phyloP scores from a whole-genome alignment of 2,888 invertebrate species.

The Trichopoda pennipes region DNA sequence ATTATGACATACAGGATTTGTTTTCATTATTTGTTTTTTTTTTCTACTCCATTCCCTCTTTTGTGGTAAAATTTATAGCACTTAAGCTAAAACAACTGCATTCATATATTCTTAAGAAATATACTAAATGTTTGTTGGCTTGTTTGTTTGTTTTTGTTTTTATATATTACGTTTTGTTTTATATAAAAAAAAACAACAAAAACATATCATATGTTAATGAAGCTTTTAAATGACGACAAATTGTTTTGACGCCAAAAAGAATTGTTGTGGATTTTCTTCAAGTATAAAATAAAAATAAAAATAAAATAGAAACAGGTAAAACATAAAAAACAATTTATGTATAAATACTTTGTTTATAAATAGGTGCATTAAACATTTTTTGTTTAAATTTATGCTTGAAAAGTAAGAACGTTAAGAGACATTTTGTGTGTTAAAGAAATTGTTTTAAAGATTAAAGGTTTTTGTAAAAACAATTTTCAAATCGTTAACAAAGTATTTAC shows the following conservation, averaged over 20 bases:
- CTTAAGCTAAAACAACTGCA: conserved; percentile 66
- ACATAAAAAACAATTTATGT: conserved; percentile 21
- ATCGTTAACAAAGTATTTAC: not conserved
- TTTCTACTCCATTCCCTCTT: conserved; percentile 16
- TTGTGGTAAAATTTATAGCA: conserved; percentile 64
- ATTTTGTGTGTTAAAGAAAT: not conserved
- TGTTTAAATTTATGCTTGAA: not conserved
- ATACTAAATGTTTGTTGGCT: conserved; percentile 15
- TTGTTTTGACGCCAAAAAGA: conserved; percentile 66
- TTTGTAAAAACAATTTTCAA: not conserved
- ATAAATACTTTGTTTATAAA: not conserved
- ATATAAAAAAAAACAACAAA: not conserved
- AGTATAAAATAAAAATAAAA: too few species aligned
- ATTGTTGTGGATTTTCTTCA: conserved; percentile 35
- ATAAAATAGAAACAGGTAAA: not conserved
- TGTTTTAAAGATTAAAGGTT: not conserved
- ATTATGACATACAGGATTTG: conserved; percentile 4
- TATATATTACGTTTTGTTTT: conserved; percentile 8
- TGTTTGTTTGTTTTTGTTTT: not conserved
- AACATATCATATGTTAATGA: conserved; percentile 66
- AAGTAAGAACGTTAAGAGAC: conserved; percentile 1
- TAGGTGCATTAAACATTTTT: not conserved
- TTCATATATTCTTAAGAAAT: conserved; percentile 60
- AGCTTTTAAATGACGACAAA: conserved; percentile 69
- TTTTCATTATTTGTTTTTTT: conserved; percentile 18